Evolutionary conservation across 2,888 invertebrate genomes (phyloP).

Genomic region (Epistrophe grossulariae): DNA sequence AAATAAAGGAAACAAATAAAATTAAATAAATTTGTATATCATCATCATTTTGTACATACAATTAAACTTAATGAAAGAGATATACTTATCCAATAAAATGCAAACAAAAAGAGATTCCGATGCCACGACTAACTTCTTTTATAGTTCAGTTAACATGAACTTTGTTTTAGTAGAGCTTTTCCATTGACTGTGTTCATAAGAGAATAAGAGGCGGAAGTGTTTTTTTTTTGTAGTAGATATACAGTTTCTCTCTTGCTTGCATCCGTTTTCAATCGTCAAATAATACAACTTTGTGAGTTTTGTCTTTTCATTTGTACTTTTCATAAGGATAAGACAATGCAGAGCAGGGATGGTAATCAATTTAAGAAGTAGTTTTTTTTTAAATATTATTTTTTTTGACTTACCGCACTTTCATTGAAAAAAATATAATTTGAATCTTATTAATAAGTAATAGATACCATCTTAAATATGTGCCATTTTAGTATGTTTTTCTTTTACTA

Average conservation of each 20-base stretch:
- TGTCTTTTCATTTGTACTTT: background rate
- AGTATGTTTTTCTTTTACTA: no score
- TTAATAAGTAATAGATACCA: no score
- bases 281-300: background rate
- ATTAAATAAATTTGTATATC: conserved; percentile 11
- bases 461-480: no score
- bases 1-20: conserved; percentile 1
- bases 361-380: background rate
- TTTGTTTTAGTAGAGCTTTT: background rate
- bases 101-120: conserved; percentile 14
- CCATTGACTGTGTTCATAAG: background rate
- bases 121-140: conserved; percentile 1
- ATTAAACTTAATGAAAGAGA: conserved; percentile 28
- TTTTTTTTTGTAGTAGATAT: background rate
- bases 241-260: background rate
- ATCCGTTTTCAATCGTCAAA: conserved; percentile 2
- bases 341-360: background rate
- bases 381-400: no score
- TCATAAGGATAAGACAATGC: background rate
- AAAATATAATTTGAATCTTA: no score
- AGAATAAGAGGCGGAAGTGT: conserved; percentile 4
- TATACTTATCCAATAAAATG: conserved; percentile 6
- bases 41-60: conserved; percentile 26
- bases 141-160: conserved; percentile 2
- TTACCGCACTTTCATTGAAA: no score